A percentile compares a stretch with the other conserved stretches of the same genome.
Evolutionary conservation across 2,888 invertebrate genomes (phyloP).

Genomic region (Masnerella sp.): DNA sequence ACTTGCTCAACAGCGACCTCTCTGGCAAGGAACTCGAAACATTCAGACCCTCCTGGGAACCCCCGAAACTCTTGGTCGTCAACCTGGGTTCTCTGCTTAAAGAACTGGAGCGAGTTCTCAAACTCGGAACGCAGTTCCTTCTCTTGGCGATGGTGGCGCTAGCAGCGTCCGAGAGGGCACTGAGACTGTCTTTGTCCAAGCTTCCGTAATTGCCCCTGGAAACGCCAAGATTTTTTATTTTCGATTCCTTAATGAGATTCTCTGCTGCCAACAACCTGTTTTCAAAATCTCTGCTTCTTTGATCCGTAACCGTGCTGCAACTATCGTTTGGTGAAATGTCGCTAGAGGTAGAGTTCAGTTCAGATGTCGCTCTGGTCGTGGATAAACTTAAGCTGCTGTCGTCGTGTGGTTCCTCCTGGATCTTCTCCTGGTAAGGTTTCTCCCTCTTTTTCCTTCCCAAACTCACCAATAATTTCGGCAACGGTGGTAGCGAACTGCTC

Average conservation of each 20-base stretch:
- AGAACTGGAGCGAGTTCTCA: slow-evolving; percentile 71
- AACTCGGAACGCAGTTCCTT: slow-evolving; percentile 72
- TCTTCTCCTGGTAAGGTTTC: slow-evolving; percentile 69
- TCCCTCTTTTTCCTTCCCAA: slow-evolving; percentile 69
- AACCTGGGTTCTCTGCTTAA: slow-evolving; percentile 67
- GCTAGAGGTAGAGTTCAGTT: slow-evolving; percentile 63
- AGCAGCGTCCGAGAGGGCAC: slow-evolving; percentile 66
- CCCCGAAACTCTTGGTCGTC: slow-evolving; percentile 58
- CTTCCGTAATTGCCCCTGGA: slow-evolving; percentile 69
- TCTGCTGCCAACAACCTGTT: slow-evolving; percentile 72
- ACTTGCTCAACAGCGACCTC: slow-evolving; percentile 80
- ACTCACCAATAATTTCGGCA: slow-evolving; percentile 67
- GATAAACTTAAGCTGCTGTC: slow-evolving; percentile 58
- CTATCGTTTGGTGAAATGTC: slow-evolving; percentile 72
- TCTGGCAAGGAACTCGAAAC: slow-evolving; percentile 74
- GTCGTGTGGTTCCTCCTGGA: slow-evolving; percentile 72
- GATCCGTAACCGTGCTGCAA: slow-evolving; percentile 67
- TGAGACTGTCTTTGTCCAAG: slow-evolving; percentile 68
- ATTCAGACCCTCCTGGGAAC: slow-evolving; percentile 61
- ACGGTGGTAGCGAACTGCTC: slow-evolving; percentile 63
- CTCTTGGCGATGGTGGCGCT: slow-evolving; percentile 63
- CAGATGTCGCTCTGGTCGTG: slow-evolving; percentile 58
- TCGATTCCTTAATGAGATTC: slow-evolving; percentile 74
- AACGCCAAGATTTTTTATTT: slow-evolving; percentile 68
- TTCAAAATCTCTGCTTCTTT: slow-evolving; percentile 68